phyloP scores from a whole-genome alignment of 2,113 vertebrate genomes.

The Erpornis zantholeuca region DNA sequence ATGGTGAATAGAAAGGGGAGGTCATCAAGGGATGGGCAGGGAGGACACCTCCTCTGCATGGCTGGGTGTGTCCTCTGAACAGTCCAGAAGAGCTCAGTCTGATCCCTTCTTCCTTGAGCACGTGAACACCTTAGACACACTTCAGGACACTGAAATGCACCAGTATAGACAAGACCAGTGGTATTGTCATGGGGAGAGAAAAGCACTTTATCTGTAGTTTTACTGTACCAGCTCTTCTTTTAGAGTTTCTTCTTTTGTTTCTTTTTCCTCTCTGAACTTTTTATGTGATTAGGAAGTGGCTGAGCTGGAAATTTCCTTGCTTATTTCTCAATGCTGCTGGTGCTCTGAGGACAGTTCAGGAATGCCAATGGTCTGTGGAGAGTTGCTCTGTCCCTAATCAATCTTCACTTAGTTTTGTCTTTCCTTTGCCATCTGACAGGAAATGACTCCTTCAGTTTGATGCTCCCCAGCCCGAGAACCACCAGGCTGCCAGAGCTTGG shows the following conservation, averaged over 20 bases:
- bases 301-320: neutral
- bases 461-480: neutral
- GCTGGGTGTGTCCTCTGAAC: neutral
- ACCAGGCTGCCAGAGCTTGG: too few species aligned
- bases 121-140: neutral
- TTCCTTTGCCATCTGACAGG: neutral
- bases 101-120: neutral
- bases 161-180: neutral
- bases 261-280: neutral
- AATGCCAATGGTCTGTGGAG: neutral
- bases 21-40: neutral
- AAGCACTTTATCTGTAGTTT: neutral
- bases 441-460: neutral
- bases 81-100: neutral
- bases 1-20: neutral
- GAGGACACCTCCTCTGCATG: fast-evolving
- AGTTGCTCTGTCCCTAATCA: neutral
- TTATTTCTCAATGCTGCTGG: neutral
- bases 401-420: neutral
- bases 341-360: fast-evolving
- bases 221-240: neutral
- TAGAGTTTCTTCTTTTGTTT: neutral
- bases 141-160: neutral
- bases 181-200: fast-evolving
- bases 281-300: neutral